A percentile compares a stretch with the other conserved stretches of the same genome.
phyloP scores from a whole-genome alignment of 2,888 invertebrate species.

The Oligia fasciuncula region DNA sequence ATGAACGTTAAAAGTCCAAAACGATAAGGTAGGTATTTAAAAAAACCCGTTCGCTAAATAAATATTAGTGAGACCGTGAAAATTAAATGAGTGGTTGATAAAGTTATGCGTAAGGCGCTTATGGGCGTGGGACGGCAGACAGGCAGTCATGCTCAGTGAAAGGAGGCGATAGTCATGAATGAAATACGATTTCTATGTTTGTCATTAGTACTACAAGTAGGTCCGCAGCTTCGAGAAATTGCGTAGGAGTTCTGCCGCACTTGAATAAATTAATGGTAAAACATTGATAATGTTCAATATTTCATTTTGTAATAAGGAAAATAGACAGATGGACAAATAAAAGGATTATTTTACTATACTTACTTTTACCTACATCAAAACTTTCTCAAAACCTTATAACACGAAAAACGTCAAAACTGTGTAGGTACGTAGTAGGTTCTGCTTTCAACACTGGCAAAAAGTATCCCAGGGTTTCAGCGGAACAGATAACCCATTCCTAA shows the following conservation, averaged over 20 bases:
- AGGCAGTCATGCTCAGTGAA: constrained; percentile 26
- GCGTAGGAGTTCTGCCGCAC: neutral
- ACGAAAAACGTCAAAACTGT: neutral
- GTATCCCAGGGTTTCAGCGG: too few species aligned
- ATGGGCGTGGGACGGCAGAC: constrained; percentile 49
- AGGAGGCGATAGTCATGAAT: constrained; percentile 48
- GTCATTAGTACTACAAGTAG: constrained; percentile 5
- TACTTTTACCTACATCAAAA: too few species aligned
- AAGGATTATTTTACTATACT: too few species aligned
- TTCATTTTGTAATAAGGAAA: neutral
- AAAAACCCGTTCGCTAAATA: constrained; percentile 56
- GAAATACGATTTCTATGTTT: constrained; percentile 35
- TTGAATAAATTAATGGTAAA: neutral
- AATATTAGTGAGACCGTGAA: constrained; percentile 50
- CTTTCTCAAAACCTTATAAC: too few species aligned
- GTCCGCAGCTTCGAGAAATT: constrained; percentile 1
- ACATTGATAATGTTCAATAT: neutral
- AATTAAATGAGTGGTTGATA: constrained; percentile 53
- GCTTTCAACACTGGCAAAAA: neutral
- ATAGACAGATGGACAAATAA: neutral
- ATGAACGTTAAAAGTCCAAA: constrained; percentile 55
- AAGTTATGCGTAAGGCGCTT: constrained; percentile 37
- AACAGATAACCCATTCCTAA: neutral
- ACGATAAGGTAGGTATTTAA: constrained; percentile 32
- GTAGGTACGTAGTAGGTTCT: neutral